A percentile compares a stretch with the other conserved stretches of the same genome.
phyloP scores from a whole-genome alignment of 2,113 vertebrate species.

The Sarotherodon lohbergeri region DNA sequence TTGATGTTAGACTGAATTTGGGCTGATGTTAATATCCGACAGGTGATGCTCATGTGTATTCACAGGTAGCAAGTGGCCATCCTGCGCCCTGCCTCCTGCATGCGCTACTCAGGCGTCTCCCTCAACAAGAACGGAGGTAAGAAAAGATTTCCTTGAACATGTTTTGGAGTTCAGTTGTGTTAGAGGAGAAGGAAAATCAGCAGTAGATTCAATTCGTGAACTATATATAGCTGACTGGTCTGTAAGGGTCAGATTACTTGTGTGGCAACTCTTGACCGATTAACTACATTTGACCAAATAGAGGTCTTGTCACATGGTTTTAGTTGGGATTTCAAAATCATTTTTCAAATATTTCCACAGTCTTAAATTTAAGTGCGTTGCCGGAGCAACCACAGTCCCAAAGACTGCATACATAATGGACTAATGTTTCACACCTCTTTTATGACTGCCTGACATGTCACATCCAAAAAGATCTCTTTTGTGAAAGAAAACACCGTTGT shows the following conservation, averaged over 20 bases:
- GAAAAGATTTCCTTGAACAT: not conserved
- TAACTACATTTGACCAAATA: not conserved
- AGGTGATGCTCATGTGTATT: not conserved
- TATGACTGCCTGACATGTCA: slow-evolving; percentile 12
- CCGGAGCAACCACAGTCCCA: not conserved
- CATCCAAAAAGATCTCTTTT: slow-evolving; percentile 29
- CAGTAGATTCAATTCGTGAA: not conserved
- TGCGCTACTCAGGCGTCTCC: not conserved
- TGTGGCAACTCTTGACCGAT: not conserved
- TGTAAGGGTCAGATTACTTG: not conserved
- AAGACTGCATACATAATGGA: not conserved
- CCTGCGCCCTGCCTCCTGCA: not conserved
- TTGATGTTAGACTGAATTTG: not conserved
- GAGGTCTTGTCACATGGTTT: not conserved
- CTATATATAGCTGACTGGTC: not conserved
- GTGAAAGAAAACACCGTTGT: slow-evolving; percentile 32
- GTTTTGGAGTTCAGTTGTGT: not conserved
- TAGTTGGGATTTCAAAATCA: not conserved
- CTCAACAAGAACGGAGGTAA: not conserved
- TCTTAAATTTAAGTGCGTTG: not conserved
- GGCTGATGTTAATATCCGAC: not conserved
- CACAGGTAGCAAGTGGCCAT: not conserved
- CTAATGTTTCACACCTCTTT: not conserved
- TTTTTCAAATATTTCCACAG: not conserved
- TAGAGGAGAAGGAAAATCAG: not conserved